phyloP scores from a whole-genome alignment of 1,140 invertebrate genomes.

The Parasteatoda tepidariorum region DNA sequence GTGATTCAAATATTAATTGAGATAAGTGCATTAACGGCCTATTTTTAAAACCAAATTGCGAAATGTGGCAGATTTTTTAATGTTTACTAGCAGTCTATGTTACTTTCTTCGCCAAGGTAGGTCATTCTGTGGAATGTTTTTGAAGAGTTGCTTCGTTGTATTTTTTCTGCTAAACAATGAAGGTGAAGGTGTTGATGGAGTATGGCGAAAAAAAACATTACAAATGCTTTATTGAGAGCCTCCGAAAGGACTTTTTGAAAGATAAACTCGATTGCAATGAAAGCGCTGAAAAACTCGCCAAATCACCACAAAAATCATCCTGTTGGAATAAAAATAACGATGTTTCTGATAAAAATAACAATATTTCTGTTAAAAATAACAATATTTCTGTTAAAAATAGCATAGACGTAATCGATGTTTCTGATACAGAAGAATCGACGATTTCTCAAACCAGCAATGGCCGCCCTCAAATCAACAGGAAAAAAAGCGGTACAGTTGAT shows the following conservation, averaged over 20 bases:
- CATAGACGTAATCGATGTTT: neutral
- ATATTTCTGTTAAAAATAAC: neutral
- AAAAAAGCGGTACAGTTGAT: too few species aligned
- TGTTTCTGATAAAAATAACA: neutral
- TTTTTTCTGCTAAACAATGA: slow-evolving; percentile 11
- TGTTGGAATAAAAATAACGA: neutral
- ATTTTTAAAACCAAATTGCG: slow-evolving; percentile 40
- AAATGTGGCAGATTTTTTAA: neutral
- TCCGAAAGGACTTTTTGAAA: too few species aligned
- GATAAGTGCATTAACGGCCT: slow-evolving; percentile 1
- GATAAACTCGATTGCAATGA: neutral
- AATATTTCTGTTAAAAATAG: neutral
- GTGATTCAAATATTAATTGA: neutral
- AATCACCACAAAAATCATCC: neutral
- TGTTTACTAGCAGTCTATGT: slow-evolving; percentile 18
- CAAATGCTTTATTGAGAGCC: neutral
- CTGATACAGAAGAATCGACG: neutral
- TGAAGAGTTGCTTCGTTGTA: neutral
- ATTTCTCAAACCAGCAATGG: neutral
- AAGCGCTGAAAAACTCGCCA: neutral
- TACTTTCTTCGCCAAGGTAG: slow-evolving; percentile 26
- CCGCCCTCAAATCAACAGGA: too few species aligned
- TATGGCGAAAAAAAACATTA: neutral
- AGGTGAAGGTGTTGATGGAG: slow-evolving; percentile 47
- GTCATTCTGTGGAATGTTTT: neutral